Percentiles rank a stretch among this genome's conserved stretches.
These are phyloP conservation scores for Corythornis vintsioides DNA, from an alignment of 2,113 vertebrate genomes.

Conservation along the genomic window DNA sequence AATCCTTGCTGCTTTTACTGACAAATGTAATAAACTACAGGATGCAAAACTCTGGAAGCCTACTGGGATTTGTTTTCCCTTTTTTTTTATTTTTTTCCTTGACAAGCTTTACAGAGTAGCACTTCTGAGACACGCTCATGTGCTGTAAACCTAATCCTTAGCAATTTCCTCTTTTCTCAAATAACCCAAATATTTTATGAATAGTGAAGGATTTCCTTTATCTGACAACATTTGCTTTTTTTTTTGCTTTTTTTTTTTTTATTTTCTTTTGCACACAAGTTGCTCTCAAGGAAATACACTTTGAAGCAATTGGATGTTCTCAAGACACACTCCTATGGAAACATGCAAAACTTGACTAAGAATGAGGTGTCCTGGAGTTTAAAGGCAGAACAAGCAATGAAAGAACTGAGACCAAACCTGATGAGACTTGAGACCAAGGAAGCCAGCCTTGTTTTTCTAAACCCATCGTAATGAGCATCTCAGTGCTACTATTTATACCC, in stretches of 20 bases:
- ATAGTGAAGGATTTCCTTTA: conserved; percentile 74
- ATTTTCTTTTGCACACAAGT: background rate
- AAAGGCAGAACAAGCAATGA: background rate
- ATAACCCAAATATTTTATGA: conserved; percentile 74
- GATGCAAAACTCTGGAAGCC: conserved; percentile 69
- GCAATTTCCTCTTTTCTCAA: conserved; percentile 81
- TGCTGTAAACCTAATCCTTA: conserved; percentile 78
- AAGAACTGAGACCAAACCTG: background rate
- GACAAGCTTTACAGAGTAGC: conserved; percentile 74
- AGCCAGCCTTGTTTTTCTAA: background rate
- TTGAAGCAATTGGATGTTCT: background rate
- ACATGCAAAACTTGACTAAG: background rate
- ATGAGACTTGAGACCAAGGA: background rate
- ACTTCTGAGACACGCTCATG: conserved; percentile 72
- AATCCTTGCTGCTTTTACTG: conserved; percentile 74
- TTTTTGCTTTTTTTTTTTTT: background rate
- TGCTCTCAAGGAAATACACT: conserved; percentile 57
- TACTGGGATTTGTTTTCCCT: conserved; percentile 46
- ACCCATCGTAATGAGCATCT: background rate
- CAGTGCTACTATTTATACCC: background rate
- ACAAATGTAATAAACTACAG: conserved; percentile 79
- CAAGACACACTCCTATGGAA: background rate
- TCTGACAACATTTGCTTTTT: conserved; percentile 47
- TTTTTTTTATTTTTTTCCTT: conserved; percentile 51
- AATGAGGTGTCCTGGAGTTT: background rate